A percentile compares a stretch with the other conserved stretches of the same genome.
Evolutionary conservation across 2,113 vertebrate genomes (phyloP).

Genomic region (Grus americana): DNA sequence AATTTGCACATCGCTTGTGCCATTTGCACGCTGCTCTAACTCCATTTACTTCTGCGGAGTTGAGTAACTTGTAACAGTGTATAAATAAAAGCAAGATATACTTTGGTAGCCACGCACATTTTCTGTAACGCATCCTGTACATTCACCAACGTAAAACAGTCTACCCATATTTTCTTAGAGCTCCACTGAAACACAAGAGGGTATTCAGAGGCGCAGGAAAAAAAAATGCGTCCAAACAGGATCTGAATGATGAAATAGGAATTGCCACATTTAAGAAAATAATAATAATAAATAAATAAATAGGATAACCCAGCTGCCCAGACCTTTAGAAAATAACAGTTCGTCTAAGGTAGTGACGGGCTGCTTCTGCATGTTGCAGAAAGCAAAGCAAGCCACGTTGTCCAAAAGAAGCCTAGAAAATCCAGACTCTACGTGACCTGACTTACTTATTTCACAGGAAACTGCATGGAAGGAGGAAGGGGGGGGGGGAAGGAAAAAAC

Average conservation of each 20-base stretch:
- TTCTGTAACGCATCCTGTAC: not conserved
- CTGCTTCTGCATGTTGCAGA: constrained; percentile 57
- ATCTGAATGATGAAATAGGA: constrained; percentile 57
- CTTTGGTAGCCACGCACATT: not conserved
- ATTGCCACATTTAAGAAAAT: not conserved
- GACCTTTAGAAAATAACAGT: constrained; percentile 2
- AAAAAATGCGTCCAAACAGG: constrained; percentile 35
- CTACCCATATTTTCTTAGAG: not conserved
- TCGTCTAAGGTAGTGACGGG: constrained; percentile 9
- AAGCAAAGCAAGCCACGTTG: constrained; percentile 74
- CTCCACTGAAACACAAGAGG: not conserved
- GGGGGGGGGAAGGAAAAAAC: not conserved
- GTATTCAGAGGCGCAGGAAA: constrained; percentile 30
- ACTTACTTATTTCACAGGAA: constrained; percentile 83
- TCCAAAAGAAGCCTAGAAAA: constrained; percentile 78
- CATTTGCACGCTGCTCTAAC: not conserved
- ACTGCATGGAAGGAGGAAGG: constrained; percentile 74
- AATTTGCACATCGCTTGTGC: accelerated
- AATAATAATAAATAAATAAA: not conserved
- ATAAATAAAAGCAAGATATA: not conserved
- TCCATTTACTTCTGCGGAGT: not conserved
- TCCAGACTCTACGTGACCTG: constrained; percentile 86
- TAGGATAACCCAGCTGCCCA: not conserved
- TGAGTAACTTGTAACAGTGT: not conserved
- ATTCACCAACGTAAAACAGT: not conserved